Conservation (phyloP, 2,113 vertebrate genomes). For the Pithys albifrons region DNA sequence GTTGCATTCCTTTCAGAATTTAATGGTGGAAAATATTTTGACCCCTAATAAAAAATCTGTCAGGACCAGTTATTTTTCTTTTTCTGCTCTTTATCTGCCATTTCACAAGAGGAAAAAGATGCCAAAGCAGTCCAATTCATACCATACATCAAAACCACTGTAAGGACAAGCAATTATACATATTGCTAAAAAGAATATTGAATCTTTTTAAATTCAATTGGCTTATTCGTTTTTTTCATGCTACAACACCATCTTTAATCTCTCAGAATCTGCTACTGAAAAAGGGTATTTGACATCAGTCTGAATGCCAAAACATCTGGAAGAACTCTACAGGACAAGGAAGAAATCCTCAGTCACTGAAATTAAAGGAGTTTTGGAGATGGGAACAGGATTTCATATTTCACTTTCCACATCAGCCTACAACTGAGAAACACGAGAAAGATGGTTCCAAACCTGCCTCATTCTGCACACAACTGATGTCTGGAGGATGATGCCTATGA, state of each 20-base stretch:
- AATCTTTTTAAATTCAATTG: background rate
- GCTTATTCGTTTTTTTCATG: background rate
- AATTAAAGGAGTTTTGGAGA: background rate
- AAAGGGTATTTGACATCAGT: background rate
- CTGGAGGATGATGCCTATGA: background rate
- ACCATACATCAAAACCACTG: background rate
- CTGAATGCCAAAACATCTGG: background rate
- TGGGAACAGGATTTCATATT: background rate
- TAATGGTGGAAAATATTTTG: background rate
- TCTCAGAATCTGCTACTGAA: background rate
- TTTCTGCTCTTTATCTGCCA: background rate
- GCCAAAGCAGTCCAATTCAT: background rate
- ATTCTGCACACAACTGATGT: background rate
- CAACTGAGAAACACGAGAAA: background rate
- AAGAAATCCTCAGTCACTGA: background rate
- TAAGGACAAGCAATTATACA: background rate
- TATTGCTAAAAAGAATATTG: background rate
- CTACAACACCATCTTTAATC: background rate
- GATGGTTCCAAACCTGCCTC: background rate
- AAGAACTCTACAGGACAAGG: background rate
- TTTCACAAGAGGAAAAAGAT: background rate
- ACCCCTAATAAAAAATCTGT: background rate
- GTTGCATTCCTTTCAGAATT: background rate
- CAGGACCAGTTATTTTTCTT: background rate
- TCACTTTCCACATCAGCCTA: background rate